Percentiles rank a stretch among this genome's conserved stretches.
These are phyloP conservation scores for Minunthozetes semirufus DNA, from an alignment of 2,888 invertebrate genomes.

Conservation along the genomic window DNA sequence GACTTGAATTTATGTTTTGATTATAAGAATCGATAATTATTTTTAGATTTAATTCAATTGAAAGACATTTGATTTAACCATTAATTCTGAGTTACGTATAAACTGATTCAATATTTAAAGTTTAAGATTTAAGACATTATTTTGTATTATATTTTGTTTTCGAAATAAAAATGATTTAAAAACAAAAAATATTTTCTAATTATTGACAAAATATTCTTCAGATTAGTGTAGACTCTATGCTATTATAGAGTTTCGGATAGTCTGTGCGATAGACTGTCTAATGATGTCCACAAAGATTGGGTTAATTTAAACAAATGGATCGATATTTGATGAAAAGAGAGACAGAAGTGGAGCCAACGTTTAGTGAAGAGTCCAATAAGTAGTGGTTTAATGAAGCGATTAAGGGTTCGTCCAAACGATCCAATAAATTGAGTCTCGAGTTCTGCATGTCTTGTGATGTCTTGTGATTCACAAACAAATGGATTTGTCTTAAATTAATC, in stretches of 20 bases:
- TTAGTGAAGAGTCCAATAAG: neutral
- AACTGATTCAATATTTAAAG: too few species aligned
- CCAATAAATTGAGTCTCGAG: constrained; percentile 19
- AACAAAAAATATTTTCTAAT: too few species aligned
- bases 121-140: too few species aligned
- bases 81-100: too few species aligned
- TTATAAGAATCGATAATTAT: too few species aligned
- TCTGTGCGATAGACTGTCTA: neutral
- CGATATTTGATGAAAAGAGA: constrained; percentile 21
- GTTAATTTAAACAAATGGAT: constrained; percentile 20
- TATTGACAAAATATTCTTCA: too few species aligned
- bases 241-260: too few species aligned
- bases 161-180: too few species aligned
- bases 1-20: too few species aligned
- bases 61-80: too few species aligned
- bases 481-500: constrained; percentile 21
- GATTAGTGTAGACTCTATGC: neutral
- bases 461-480: constrained; percentile 16
- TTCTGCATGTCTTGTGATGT: neutral
- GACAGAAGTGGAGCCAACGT: neutral
- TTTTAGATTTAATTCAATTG: too few species aligned
- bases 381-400: constrained; percentile 30
- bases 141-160: too few species aligned
- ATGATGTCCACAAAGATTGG: constrained; percentile 16
- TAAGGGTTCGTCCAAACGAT: constrained; percentile 20